Base-by-base conservation (phyloP, 1,140 invertebrate species). In the Apis laboriosa region DNA sequence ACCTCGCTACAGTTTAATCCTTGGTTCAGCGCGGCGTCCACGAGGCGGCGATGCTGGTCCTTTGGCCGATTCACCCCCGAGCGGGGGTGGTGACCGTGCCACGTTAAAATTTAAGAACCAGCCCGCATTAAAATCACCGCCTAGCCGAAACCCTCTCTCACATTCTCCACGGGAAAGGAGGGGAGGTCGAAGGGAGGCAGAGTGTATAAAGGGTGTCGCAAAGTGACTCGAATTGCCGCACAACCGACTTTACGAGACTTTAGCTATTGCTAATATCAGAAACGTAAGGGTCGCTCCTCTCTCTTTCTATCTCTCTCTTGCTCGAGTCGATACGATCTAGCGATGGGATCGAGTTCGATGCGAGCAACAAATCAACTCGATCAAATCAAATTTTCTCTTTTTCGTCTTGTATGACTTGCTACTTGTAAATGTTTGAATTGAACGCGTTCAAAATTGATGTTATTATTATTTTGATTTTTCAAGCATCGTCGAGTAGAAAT, bases 181-280 rank as follows among this genome's bases (percentile, higher is more conserved):
- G 84, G 71, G 80, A 63, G 77, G 74, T 2, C 4, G 80, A 84
- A 84, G 83, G n/a, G 71, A 74, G 83, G 85, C 74, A 74, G 79
- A 92, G 92, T 93, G 86, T 91, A 93, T 92, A 93, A 94, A 93
- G 92, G 92, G 93, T 93, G 34, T 92, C 86, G 90, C 91, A 93
- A 93, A 93, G 93, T 93, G 93, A 94, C 92, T 94, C 91, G 92
- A 94, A 94, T 93, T 93, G 92, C 91, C 90, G 89, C 87, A 83
- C 89, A 91, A 91, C 90, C 86, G 88, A 92, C 91, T 94, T 93
- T 93, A 93, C 92, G 93, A 93, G 92, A 91, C 85, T 43, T 43
- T 75, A 88, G 92, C 91, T 93, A 94, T 93, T 93, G 92, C 92
- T 93, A 94, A 94, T 94, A 94, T 93, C 90, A 88, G 83, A 90